Evolutionary conservation across 2,113 vertebrate species (phyloP).

Genomic region (Salvator merianae): DNA sequence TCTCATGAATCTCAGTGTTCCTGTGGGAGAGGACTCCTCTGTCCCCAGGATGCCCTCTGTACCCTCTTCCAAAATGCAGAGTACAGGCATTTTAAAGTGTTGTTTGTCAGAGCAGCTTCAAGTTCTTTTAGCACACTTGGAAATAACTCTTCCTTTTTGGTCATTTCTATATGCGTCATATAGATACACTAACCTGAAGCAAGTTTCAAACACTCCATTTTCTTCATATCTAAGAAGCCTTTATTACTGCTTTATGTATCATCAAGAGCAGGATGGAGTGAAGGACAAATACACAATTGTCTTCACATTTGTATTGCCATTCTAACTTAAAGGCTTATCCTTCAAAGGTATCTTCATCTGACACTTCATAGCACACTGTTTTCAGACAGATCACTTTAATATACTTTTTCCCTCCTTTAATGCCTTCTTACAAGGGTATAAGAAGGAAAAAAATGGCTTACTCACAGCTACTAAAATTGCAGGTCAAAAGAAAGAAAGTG

Average conservation of each 20-base stretch:
- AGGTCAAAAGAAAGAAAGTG: not conserved
- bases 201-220: too few relatives aligned
- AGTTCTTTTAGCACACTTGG: too few relatives aligned
- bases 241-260: constrained; percentile 43
- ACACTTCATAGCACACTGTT: constrained; percentile 14
- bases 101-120: too few relatives aligned
- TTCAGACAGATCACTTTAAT: not conserved
- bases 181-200: too few relatives aligned
- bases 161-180: too few relatives aligned
- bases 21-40: too few relatives aligned
- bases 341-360: constrained; percentile 9
- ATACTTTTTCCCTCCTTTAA: not conserved
- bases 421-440: not conserved
- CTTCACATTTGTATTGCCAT: not conserved
- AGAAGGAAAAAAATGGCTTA: not conserved
- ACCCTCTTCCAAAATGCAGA: too few relatives aligned
- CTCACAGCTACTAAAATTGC: constrained; percentile 46
- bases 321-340: constrained; percentile 7
- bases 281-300: constrained; percentile 16
- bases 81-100: too few relatives aligned
- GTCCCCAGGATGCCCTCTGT: too few relatives aligned
- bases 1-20: too few relatives aligned
- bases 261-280: constrained; percentile 36
- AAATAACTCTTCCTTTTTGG: too few relatives aligned
- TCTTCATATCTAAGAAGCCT: not conserved